phyloP scores from a whole-genome alignment of 2,888 invertebrate genomes.

The Yponomeuta plumbellus region DNA sequence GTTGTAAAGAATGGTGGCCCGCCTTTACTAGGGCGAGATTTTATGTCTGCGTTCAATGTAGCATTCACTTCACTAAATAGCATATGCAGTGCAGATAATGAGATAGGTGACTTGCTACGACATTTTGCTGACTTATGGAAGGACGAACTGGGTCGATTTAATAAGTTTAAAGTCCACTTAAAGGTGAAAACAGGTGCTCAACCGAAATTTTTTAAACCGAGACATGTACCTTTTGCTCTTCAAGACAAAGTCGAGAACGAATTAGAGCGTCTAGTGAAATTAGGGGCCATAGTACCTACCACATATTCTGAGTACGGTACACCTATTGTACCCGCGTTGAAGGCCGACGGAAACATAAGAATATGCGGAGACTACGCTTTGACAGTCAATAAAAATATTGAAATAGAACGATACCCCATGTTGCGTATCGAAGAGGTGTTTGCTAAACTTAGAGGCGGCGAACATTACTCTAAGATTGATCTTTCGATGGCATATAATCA shows the following conservation, averaged over 20 bases:
- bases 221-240: constrained; percentile 31
- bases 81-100: not conserved
- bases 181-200: constrained; percentile 21
- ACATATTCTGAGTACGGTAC: constrained; percentile 9
- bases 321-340: constrained; percentile 25
- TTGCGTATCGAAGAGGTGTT: constrained; percentile 30
- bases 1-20: constrained; percentile 27
- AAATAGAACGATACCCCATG: constrained; percentile 28
- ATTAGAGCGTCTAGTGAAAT: constrained; percentile 11
- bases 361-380: constrained; percentile 29
- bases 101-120: constrained; percentile 14
- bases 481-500: constrained; percentile 25
- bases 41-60: constrained; percentile 23
- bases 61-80: not conserved
- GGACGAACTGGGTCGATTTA: constrained; percentile 24
- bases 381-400: constrained; percentile 26
- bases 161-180: constrained; percentile 23
- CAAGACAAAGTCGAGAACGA: constrained; percentile 27
- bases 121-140: constrained; percentile 21
- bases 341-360: constrained; percentile 24
- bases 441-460: constrained; percentile 25
- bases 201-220: constrained; percentile 28
- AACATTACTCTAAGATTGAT: constrained; percentile 26
- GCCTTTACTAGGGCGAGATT: constrained; percentile 24
- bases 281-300: constrained; percentile 6